Percentiles rank a stretch among this genome's conserved stretches.
These are phyloP conservation scores for Stegostoma tigrinum DNA, from an alignment of 2,113 vertebrate genomes.

Conservation along the genomic window DNA sequence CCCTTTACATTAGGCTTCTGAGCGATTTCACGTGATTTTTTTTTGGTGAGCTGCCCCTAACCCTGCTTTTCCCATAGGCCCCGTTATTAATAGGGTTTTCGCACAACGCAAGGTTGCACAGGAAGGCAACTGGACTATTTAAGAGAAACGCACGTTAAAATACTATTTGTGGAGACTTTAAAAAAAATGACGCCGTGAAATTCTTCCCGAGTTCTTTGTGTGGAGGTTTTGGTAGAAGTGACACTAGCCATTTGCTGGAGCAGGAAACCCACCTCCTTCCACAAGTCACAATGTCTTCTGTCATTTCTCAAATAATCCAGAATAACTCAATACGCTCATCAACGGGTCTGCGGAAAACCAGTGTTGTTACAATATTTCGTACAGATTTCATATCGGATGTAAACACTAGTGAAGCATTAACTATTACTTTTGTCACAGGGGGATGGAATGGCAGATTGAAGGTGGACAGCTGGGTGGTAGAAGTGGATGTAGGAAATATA, in stretches of 20 bases:
- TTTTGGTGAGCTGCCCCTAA: too few species aligned
- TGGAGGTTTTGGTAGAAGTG: not conserved
- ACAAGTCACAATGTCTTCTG: not conserved
- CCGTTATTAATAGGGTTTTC: too few species aligned
- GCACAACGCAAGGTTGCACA: too few species aligned
- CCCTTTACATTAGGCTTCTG: too few species aligned
- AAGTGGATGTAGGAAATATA: constrained; percentile 45
- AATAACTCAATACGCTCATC: not conserved
- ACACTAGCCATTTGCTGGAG: not conserved
- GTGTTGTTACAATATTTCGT: not conserved
- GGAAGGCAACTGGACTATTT: not conserved
- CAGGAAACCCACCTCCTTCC: not conserved
- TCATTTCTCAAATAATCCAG: not conserved
- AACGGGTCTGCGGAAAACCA: not conserved
- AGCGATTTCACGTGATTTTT: too few species aligned
- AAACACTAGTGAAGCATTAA: not conserved
- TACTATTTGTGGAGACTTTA: not conserved
- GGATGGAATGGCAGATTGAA: constrained; percentile 49
- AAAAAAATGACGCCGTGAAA: not conserved
- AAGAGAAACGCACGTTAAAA: not conserved
- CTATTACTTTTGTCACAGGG: not conserved
- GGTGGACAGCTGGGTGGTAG: constrained; percentile 43
- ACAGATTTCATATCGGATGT: not conserved
- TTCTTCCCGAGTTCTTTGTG: not conserved
- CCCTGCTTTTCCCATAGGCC: not conserved